A percentile compares a stretch with the other conserved stretches of the same genome.
Evolutionary conservation across 2,888 invertebrate genomes (phyloP).

Genomic region (Saturnia japonica): DNA sequence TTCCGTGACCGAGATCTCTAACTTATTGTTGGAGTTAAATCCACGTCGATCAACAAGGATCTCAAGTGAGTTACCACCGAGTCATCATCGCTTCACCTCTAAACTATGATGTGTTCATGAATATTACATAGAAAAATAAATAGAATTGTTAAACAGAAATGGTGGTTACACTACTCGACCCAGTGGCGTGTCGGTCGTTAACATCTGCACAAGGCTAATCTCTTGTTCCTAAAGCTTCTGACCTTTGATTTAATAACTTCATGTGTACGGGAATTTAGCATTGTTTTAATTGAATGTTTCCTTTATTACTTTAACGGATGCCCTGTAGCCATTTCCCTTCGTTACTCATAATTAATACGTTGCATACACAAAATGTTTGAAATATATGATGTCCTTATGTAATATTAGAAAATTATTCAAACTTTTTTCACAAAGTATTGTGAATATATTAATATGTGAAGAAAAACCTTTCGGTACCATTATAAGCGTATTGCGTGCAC

Average conservation of each 20-base stretch:
- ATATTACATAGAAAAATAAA: too few relatives aligned
- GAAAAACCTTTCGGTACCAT: too few relatives aligned
- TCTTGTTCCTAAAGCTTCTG: conserved; percentile 40
- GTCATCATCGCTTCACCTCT: too few relatives aligned
- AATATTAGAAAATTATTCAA: neutral
- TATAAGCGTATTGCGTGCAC: too few relatives aligned
- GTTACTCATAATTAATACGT: neutral
- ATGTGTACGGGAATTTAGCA: conserved; percentile 31
- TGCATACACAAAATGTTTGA: neutral
- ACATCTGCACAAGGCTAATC: conserved; percentile 54
- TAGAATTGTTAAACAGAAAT: neutral
- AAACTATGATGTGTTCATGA: too few relatives aligned
- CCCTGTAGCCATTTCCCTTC: neutral
- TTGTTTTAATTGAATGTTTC: conserved; percentile 23
- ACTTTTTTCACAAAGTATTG: neutral
- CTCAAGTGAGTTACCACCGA: too few relatives aligned
- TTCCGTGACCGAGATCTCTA: too few relatives aligned
- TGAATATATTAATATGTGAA: neutral
- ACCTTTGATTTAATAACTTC: conserved; percentile 57
- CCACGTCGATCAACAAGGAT: too few relatives aligned
- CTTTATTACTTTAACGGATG: conserved; percentile 9
- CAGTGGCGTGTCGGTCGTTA: conserved; percentile 40
- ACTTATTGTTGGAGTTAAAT: too few relatives aligned
- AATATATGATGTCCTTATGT: neutral
- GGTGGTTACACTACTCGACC: conserved; percentile 35